These are phyloP conservation scores for Hetaerina titia DNA, from an alignment of 2,888 invertebrate genomes.

Conservation along the genomic window DNA sequence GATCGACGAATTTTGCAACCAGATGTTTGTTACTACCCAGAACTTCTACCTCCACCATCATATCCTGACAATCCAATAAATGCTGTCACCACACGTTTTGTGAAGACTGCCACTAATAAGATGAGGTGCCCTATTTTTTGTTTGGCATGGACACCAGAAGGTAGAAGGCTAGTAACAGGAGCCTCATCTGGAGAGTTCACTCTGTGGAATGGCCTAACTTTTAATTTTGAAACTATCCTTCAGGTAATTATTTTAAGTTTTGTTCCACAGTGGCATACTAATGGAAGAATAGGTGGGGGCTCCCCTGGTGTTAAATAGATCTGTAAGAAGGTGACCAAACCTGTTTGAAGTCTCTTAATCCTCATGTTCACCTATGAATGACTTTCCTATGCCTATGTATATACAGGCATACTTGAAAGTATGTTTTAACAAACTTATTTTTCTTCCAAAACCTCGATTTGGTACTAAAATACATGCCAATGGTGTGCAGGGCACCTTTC, in stretches of 20 bases:
- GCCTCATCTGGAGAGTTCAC: conserved; percentile 99
- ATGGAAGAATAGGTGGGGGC: background rate
- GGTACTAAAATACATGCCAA: too few relatives aligned
- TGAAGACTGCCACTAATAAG: conserved; percentile 99
- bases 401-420: too few relatives aligned
- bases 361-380: too few relatives aligned
- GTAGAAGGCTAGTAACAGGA: conserved; percentile 97
- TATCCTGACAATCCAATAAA: conserved; percentile 97
- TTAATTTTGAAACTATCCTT: conserved; percentile 99
- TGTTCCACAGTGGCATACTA: background rate
- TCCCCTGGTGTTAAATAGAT: too few relatives aligned
- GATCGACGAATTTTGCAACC: conserved; percentile 95
- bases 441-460: too few relatives aligned
- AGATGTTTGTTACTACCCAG: conserved; percentile 96
- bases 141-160: conserved; percentile 99
- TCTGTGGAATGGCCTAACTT: conserved; percentile 99
- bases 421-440: too few relatives aligned
- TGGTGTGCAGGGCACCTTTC: too few relatives aligned
- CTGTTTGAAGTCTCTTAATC: too few relatives aligned
- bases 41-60: conserved; percentile 95
- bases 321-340: too few relatives aligned
- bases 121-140: conserved; percentile 99
- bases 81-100: conserved; percentile 94
- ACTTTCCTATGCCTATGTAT: too few relatives aligned
- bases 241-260: conserved; percentile 83